Evolutionary conservation across 2,113 vertebrate genomes (phyloP).

Genomic region (Gadus macrocephalus): DNA sequence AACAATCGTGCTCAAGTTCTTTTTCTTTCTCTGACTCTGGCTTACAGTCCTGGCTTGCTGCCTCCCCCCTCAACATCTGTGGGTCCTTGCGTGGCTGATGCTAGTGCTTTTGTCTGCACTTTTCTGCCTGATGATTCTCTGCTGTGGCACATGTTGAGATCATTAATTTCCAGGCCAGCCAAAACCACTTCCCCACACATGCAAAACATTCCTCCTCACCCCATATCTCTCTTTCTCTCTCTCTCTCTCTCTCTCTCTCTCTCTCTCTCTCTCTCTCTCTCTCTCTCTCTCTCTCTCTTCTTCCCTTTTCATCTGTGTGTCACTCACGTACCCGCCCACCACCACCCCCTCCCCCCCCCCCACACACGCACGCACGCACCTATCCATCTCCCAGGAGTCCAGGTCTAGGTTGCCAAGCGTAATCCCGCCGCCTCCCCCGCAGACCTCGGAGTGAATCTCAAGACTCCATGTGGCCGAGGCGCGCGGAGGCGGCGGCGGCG

Average conservation of each 20-base stretch:
- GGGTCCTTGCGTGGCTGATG: slow-evolving; percentile 45
- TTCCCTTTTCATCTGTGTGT: too few species aligned
- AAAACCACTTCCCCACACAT: slow-evolving; percentile 73
- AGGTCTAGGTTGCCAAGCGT: too few species aligned
- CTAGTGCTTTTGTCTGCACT: slow-evolving; percentile 69
- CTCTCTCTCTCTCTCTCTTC: too few species aligned
- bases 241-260: too few species aligned
- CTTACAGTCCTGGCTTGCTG: slow-evolving; percentile 38
- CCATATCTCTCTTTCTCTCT: slow-evolving; percentile 9
- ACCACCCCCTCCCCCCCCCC: not conserved
- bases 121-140: slow-evolving; percentile 66
- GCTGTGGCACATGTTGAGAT: slow-evolving; percentile 74
- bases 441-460: too few species aligned
- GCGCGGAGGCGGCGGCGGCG: too few species aligned
- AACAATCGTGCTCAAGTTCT: slow-evolving; percentile 28
- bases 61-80: slow-evolving; percentile 51
- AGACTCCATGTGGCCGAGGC: too few species aligned
- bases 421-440: too few species aligned
- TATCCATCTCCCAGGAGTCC: slow-evolving; percentile 3
- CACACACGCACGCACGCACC: not conserved
- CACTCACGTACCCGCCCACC: too few species aligned
- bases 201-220: slow-evolving; percentile 54
- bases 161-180: slow-evolving; percentile 70
- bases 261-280: too few species aligned
- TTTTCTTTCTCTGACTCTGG: slow-evolving; percentile 36